Base-by-base conservation (phyloP, 1,140 invertebrate genomes). In the Drosophila subobscura region DNA sequence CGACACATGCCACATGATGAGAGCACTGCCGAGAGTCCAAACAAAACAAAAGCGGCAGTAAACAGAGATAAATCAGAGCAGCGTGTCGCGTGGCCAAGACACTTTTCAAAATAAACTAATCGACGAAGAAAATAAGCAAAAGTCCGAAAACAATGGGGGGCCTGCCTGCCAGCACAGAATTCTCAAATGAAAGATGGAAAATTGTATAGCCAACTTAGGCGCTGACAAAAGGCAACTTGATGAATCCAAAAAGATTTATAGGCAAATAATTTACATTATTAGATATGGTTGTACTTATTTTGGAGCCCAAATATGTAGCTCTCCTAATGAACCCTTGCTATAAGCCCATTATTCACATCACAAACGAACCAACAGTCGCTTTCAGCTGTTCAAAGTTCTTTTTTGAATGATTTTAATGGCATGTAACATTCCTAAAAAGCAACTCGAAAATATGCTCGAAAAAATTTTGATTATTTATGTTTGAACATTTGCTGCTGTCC, bases 401-500 rank as follows among this genome's bases (percentile, higher is more conserved):
- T 67, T 70, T 16, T 49, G 16, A 20, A 20, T 42, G 58, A 57
- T 22, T 47, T 50, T 59, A 68, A 77, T 80, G 81, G 71, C 68
- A 71, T 80, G 81, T 74, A 67, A 80, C 64, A 74, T 74, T 70
- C 42, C 54, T 50, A 83, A 81, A 68, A 20, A 41, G 20, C 46
- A 66, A 61, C 59, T 53, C 46, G n/a, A 71, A 37, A 86, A 77
- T n/a, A n/a, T n/a, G n/a, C n/a, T n/a, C n/a, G n/a, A 66, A 46
- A 65, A 56, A 70, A 58, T 49, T 72, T 54, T 72, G 63, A 88
- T 83, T 88, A 88, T 88, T 88, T 88, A 88, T 88, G 83, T 79
- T 78, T 70, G 60, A 88, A 83, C 83, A 88, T 88, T 88, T 88
- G 83, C 80, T 88, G 83, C 83, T 79, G 83, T 88, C 83, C 75